Base-by-base conservation (phyloP, 2,888 invertebrate species). In the Coecobrya sp. region DNA sequence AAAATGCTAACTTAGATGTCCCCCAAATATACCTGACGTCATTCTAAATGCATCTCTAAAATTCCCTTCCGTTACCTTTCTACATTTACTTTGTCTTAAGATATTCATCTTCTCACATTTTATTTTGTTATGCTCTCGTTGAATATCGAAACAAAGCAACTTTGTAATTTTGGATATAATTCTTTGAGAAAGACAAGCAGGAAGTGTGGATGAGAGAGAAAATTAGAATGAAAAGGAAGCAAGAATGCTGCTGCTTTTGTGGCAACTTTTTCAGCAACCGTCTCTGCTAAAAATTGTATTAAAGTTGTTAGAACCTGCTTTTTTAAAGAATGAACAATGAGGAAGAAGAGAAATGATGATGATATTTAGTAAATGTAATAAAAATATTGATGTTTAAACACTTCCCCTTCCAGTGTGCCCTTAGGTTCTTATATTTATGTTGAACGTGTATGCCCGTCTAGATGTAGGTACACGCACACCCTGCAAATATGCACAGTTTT, bases 351-450 rank as follows among this genome's bases (percentile, higher is more conserved):
- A 30, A 27, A 68, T 13, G 73, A 19, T 42, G 42, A 73, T 36
- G 7, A 73, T 73, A 73, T 49, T 27, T 79, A 22, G 52, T 52
- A 27, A 19, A 79, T 36, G 30, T 42, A 84, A 84, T 59, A 59
- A 36, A 3, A 62, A 36, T 84, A 27, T 55, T 55, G 81, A 84
- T 62, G 22, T 42, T 36, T 62, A 84, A 62, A 59, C 7, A 13
- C 62, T 36, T n/a, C 16, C 25, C 27, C 73, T 68, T 81, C 27
- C n/a, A 13, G 1, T 52, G 52, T 81, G 81, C 55, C 81, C 4
- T 1, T 19, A 36, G 81, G 55, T 55, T n/a, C n/a, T n/a, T n/a
- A 16, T 55, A 19, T 1, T 62, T 62, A 7, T 36, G 36, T 36
- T 7, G 36, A 4, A 36, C 36, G 36, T 36, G 36, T 36, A 7